Percentiles rank a stretch among this genome's conserved stretches.
phyloP scores from a whole-genome alignment of 2,113 vertebrate species.

The Chelonoidis abingdonii region DNA sequence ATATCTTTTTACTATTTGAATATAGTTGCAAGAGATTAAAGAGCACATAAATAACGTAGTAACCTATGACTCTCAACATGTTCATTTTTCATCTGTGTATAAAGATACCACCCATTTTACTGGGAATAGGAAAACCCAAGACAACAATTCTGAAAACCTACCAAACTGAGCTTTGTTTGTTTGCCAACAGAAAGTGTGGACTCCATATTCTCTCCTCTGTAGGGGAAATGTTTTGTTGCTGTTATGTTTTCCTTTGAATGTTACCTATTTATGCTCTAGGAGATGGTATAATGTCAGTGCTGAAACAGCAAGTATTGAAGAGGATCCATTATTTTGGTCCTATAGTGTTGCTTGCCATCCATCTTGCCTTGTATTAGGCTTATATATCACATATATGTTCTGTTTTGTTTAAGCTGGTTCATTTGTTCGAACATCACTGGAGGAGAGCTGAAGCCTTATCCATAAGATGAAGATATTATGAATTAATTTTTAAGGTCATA shows the following conservation, averaged over 20 bases:
- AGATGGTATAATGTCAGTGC: too few species aligned
- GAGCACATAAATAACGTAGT: not conserved
- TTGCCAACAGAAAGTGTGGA: not conserved
- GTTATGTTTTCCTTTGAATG: constrained; percentile 37
- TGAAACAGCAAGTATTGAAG: not conserved
- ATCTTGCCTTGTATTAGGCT: not conserved
- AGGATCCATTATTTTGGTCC: not conserved
- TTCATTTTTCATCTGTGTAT: not conserved
- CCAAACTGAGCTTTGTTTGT: not conserved
- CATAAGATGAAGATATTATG: constrained; percentile 1
- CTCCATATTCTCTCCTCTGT: not conserved
- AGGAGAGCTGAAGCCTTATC: not conserved
- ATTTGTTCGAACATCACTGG: not conserved
- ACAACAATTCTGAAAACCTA: not conserved
- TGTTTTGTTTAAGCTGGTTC: not conserved
- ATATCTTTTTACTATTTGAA: not conserved
- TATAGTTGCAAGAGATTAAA: not conserved
- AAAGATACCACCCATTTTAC: not conserved
- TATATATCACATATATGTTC: not conserved
- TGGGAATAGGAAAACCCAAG: not conserved
- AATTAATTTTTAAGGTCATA: not conserved
- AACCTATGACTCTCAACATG: not conserved
- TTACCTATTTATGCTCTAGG: constrained; percentile 8
- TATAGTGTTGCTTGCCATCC: not conserved
- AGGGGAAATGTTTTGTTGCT: not conserved